These are phyloP conservation scores for Trogon melanurus DNA, from an alignment of 2,113 vertebrate genomes.

Conservation along the genomic window DNA sequence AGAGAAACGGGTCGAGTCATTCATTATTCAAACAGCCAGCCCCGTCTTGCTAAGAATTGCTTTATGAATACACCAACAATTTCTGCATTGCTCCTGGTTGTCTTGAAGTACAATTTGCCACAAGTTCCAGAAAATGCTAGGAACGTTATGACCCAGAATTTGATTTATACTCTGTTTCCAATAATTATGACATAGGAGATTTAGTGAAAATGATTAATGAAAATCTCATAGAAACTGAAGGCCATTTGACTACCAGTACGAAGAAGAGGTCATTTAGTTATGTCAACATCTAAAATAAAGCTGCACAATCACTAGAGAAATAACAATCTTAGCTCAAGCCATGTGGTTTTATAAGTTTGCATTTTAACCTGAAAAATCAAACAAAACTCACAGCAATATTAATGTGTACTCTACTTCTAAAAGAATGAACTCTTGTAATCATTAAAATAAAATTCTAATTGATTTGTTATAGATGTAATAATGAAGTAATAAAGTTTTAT, in stretches of 20 bases:
- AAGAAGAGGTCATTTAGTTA: neutral
- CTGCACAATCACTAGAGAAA: neutral
- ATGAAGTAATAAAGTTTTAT: neutral
- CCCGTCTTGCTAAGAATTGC: neutral
- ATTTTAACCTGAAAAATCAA: neutral
- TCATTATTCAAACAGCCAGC: neutral
- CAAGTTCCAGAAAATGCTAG: neutral
- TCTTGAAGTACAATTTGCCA: neutral
- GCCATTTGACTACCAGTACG: neutral
- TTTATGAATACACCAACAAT: neutral
- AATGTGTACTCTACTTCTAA: neutral
- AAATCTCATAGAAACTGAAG: neutral
- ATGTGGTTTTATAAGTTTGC: neutral
- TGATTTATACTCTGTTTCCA: neutral
- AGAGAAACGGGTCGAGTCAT: neutral
- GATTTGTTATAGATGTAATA: neutral
- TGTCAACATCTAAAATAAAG: neutral
- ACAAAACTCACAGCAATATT: neutral
- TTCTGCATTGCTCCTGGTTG: neutral
- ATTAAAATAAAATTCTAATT: neutral
- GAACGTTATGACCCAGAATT: neutral
- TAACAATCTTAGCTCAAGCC: neutral
- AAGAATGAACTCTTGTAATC: neutral
- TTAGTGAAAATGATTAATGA: neutral
- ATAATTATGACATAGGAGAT: neutral